These are phyloP conservation scores for Zapus hudsonius DNA, from an alignment of 2,113 vertebrate genomes.

Conservation along the genomic window DNA sequence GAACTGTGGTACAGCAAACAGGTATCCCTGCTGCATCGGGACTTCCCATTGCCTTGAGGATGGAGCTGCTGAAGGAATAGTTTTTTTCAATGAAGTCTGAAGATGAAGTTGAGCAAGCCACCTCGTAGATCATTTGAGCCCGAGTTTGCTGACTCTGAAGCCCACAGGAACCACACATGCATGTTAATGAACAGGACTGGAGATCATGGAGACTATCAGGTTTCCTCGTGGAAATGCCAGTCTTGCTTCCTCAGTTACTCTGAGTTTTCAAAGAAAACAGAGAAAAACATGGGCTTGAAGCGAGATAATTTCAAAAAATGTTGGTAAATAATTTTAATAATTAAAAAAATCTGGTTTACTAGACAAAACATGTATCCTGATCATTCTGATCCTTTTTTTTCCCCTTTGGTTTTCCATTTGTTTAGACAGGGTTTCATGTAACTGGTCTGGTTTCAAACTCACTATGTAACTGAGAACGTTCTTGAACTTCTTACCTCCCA, in stretches of 20 bases:
- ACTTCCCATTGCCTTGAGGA: not conserved
- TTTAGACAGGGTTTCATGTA: not conserved
- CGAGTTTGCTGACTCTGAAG: not conserved
- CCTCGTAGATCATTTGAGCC: not conserved
- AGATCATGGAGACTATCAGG: not conserved
- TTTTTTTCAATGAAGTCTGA: not conserved
- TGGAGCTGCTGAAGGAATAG: not conserved
- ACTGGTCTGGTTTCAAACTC: not conserved
- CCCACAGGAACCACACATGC: not conserved
- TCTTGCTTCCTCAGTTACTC: not conserved
- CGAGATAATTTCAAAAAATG: not conserved
- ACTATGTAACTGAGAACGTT: not conserved
- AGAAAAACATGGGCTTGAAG: not conserved
- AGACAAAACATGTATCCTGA: not conserved
- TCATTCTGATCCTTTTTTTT: not conserved
- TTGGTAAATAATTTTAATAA: constrained; percentile 37
- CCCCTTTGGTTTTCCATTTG: not conserved
- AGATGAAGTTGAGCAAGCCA: not conserved
- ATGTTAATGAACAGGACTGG: not conserved
- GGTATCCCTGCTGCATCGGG: not conserved
- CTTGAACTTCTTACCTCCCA: not conserved
- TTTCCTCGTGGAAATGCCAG: constrained; percentile 14
- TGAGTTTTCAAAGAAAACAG: not conserved
- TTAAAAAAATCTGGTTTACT: not conserved
- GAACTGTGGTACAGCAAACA: not conserved